Conservation (phyloP, 2,797 vertebrate species). For the Acropternis orthonyx region DNA sequence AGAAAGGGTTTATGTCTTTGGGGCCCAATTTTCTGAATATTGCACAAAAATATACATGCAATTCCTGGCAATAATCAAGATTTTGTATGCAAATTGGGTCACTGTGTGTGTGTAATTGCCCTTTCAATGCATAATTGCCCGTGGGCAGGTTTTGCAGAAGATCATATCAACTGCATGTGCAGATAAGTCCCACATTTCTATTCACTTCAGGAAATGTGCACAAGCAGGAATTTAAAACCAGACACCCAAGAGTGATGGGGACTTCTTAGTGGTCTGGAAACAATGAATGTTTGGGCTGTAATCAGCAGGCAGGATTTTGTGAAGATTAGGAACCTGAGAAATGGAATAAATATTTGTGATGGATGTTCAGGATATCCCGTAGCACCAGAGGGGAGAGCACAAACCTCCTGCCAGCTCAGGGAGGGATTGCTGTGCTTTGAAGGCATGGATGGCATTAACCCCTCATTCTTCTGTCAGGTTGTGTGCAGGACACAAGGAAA, state of each 20-base stretch:
- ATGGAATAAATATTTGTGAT: not conserved
- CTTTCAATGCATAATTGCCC: conserved; percentile 45
- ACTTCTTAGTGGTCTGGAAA: not conserved
- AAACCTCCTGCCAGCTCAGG: not conserved
- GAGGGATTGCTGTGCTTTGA: rapidly evolving
- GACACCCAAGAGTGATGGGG: conserved; percentile 2
- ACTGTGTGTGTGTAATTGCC: conserved; percentile 39
- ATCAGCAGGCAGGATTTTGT: not conserved
- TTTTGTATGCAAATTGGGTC: conserved; percentile 48
- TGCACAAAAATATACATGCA: not conserved
- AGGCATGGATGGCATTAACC: not conserved
- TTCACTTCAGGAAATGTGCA: conserved; percentile 20
- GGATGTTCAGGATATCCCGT: rapidly evolving
- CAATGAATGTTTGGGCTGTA: not conserved
- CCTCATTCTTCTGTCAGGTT: not conserved
- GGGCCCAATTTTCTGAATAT: conserved; percentile 17
- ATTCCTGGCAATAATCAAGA: conserved; percentile 12
- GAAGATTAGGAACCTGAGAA: not conserved
- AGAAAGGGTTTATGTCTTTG: conserved; percentile 16
- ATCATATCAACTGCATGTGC: not conserved
- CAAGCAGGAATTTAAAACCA: conserved; percentile 18
- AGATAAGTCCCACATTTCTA: conserved; percentile 29
- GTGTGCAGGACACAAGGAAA: not conserved
- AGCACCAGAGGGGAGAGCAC: rapidly evolving
- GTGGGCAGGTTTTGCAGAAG: conserved; percentile 36